Percentiles rank a stretch among this genome's conserved stretches.
These are phyloP conservation scores for Pogonocichla stellata DNA, from an alignment of 2,113 vertebrate genomes.

Conservation along the genomic window DNA sequence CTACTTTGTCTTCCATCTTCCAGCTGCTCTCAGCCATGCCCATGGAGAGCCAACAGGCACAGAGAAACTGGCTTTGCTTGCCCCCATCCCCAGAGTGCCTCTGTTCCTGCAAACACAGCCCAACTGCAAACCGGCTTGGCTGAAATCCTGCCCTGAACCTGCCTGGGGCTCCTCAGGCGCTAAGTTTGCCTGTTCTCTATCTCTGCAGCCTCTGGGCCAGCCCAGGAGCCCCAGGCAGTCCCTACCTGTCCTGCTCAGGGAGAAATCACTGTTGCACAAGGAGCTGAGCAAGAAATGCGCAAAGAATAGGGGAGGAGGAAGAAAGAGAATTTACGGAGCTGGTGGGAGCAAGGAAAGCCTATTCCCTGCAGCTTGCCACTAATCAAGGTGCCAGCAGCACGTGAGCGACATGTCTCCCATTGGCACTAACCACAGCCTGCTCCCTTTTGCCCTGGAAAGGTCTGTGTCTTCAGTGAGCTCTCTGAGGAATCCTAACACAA, in stretches of 20 bases:
- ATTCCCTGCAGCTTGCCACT: neutral
- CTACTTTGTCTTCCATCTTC: neutral
- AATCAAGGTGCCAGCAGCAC: neutral
- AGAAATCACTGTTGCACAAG: neutral
- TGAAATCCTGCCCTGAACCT: neutral
- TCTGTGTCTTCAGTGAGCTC: neutral
- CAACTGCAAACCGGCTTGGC: neutral
- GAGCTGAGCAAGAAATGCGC: neutral
- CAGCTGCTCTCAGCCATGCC: neutral
- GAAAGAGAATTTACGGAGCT: neutral
- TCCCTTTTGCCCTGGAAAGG: neutral
- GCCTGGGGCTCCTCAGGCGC: neutral
- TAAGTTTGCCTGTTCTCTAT: neutral
- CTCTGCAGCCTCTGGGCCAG: neutral
- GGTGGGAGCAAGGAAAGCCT: neutral
- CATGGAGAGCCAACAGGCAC: rapidly evolving
- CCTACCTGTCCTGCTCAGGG: neutral
- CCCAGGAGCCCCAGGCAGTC: neutral
- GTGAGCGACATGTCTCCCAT: neutral
- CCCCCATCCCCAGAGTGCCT: neutral
- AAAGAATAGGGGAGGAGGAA: neutral
- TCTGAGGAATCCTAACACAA: neutral
- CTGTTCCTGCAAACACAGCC: neutral
- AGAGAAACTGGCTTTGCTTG: neutral
- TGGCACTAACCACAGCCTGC: neutral